Evolutionary conservation across 1,140 invertebrate genomes (phyloP).

Genomic region (Apis cerana): DNA sequence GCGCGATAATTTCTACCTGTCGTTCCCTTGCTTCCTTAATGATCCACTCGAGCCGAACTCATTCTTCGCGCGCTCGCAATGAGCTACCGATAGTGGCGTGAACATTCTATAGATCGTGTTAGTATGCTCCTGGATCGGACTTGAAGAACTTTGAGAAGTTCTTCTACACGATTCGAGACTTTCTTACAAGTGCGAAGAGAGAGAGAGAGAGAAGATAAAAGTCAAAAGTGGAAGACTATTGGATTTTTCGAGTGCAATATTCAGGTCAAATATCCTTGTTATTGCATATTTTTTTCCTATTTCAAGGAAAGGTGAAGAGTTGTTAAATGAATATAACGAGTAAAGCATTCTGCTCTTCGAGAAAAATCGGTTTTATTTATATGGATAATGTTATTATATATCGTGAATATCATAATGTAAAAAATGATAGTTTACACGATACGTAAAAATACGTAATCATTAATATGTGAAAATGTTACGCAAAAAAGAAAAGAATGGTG

Average conservation of each 20-base stretch:
- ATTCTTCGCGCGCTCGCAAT: slow-evolving; percentile 32
- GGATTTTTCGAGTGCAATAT: neutral
- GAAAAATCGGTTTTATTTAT: too few species aligned
- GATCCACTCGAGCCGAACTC: slow-evolving; percentile 22
- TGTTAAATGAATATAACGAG: neutral
- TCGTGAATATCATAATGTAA: too few species aligned
- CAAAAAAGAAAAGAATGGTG: too few species aligned
- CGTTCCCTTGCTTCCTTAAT: slow-evolving; percentile 38
- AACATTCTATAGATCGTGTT: slow-evolving; percentile 16
- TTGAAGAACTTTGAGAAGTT: slow-evolving; percentile 18
- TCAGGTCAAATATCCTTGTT: neutral
- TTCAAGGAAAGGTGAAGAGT: too few species aligned
- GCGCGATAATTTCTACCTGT: slow-evolving; percentile 20
- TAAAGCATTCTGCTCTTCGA: too few species aligned
- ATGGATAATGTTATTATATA: too few species aligned
- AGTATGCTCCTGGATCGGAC: neutral
- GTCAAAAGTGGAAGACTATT: too few species aligned
- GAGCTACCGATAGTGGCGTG: neutral
- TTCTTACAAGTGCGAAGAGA: neutral
- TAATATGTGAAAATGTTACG: too few species aligned
- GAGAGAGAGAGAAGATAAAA: neutral
- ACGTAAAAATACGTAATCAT: too few species aligned
- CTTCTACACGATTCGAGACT: neutral
- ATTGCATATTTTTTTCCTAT: neutral
- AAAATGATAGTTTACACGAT: too few species aligned